Conservation (phyloP, 2,888 invertebrate species). For the Flexamia atlantica region DNA sequence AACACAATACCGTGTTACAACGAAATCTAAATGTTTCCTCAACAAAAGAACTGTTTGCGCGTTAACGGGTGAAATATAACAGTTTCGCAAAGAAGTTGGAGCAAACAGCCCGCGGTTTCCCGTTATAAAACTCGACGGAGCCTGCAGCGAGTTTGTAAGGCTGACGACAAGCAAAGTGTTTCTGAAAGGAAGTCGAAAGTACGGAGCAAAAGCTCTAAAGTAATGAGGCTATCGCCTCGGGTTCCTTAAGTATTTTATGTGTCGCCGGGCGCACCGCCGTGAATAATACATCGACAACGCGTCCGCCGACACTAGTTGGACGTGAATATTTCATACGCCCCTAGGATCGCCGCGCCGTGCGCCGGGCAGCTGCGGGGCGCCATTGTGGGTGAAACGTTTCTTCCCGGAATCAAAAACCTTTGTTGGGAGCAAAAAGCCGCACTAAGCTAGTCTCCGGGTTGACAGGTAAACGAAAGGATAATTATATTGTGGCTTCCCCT, state of each 20-base stretch:
- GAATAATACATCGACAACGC: slow-evolving; percentile 46
- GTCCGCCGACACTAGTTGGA: slow-evolving; percentile 23
- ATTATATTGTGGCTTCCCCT: slow-evolving; percentile 8
- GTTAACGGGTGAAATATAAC: slow-evolving; percentile 10
- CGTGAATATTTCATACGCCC: slow-evolving; percentile 44
- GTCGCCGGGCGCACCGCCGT: slow-evolving; percentile 24
- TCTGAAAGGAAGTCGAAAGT: slow-evolving; percentile 43
- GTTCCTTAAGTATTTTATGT: slow-evolving; percentile 52
- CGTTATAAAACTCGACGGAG: background rate
- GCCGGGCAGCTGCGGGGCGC: background rate
- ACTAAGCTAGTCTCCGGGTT: background rate
- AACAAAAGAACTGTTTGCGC: background rate
- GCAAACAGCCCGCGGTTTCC: slow-evolving; percentile 34
- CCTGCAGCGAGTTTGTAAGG: background rate
- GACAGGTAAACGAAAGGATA: slow-evolving; percentile 30
- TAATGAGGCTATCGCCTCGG: slow-evolving; percentile 52
- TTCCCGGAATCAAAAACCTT: slow-evolving; percentile 6
- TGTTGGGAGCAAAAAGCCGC: slow-evolving; percentile 26
- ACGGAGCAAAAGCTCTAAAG: slow-evolving; percentile 1
- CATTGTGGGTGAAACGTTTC: background rate
- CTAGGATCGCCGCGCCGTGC: background rate
- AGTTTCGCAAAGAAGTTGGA: slow-evolving; percentile 7
- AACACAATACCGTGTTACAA: too few relatives aligned
- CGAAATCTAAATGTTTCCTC: slow-evolving; percentile 3
- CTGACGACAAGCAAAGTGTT: slow-evolving; percentile 24